Evolutionary conservation across 2,888 invertebrate genomes (phyloP), one percentile per base, ranked within the genome.

Genomic region (Hemistola chrysoprasaria): DNA sequence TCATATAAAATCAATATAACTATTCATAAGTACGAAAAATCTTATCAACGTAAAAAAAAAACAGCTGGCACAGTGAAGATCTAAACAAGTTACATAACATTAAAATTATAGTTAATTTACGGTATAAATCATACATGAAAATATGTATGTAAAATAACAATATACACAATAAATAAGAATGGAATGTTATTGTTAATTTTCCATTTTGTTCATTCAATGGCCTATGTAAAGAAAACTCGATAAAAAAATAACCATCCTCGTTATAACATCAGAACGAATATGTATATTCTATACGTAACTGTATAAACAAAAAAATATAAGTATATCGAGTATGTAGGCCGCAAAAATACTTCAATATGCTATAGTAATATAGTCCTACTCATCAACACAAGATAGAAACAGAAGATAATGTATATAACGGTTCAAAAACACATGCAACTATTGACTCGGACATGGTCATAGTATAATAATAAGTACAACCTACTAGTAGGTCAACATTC

Each of bases 151-250:
- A 61, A 71, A 73, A 74, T 64, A 75, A 81, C 71, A 84, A 84
- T 86, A 83, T 87, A 87, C 84, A 88, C 78, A 88, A 88, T 88
- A 88, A 88, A 86, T 88, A 81, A 86, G 78, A 86, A 84, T 88
- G 87, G 87, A 88, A 88, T 88, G 87, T 87, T 79, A 77, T 76
- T 76, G 79, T 75, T 71, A 77, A 48, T 46, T 77, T 83, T 77
- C 69, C 64, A 72, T 65, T 68, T 65, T 71, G 66, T 71, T 71
- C 67, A 59, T 53, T 62, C n/a, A 65, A 68, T 47, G 51, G 51
- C 54, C 36, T 41, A 24, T 31, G 28, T 73, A 78, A 62, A 71
- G 65, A 71, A 65, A 67, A 66, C 66, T 69, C 65, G 58, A 66
- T 77, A 73, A 68, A 82, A 83, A 82, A 80, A 83, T 83, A 84